A percentile compares a stretch with the other conserved stretches of the same genome.
These are phyloP conservation scores for Mus minutoides DNA, from an alignment of 2,797 vertebrate genomes.

Conservation along the genomic window DNA sequence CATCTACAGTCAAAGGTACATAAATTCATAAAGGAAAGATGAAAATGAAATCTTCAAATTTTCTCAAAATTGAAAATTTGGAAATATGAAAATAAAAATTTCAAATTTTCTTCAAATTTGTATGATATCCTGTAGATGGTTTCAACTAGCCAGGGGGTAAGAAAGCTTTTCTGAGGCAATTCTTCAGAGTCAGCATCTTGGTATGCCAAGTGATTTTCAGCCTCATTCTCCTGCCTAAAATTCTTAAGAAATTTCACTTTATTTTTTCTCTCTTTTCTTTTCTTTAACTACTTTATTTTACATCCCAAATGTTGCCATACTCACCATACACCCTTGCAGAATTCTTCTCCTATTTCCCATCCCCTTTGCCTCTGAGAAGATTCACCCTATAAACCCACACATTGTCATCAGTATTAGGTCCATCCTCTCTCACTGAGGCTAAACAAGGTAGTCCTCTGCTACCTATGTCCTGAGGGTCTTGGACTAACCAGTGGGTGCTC, in stretches of 20 bases:
- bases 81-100: not conserved
- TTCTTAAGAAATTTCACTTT: not conserved
- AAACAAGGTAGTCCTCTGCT: not conserved
- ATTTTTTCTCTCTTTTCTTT: not conserved
- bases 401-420: not conserved
- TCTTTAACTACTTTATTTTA: not conserved
- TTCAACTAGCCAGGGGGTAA: not conserved
- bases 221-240: not conserved
- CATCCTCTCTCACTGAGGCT: not conserved
- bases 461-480: not conserved
- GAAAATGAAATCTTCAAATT: conserved; percentile 3
- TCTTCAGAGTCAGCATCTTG: not conserved
- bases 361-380: not conserved
- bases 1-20: not conserved
- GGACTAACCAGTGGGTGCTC: not conserved
- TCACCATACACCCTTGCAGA: not conserved
- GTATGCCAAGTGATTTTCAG: not conserved
- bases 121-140: conserved; percentile 19
- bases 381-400: not conserved
- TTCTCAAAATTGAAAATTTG: not conserved
- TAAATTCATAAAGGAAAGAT: conserved; percentile 4
- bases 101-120: not conserved
- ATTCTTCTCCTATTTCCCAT: not conserved
- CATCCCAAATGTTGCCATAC: not conserved
- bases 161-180: not conserved